phyloP scores from a whole-genome alignment of 2,797 vertebrate genomes.

The Mormyrops boulengeri region DNA sequence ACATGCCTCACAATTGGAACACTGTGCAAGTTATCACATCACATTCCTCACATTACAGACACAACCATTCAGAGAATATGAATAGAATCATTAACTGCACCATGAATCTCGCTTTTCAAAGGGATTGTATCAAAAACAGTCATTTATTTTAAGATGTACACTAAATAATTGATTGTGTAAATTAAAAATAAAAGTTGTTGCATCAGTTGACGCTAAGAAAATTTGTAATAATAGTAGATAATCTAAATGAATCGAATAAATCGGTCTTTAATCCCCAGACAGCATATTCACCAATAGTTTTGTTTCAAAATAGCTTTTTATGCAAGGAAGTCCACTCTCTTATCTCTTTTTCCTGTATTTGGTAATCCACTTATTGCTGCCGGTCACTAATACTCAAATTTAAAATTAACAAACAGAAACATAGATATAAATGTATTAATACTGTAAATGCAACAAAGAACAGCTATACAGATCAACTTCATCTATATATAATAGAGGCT shows the following conservation, averaged over 20 bases:
- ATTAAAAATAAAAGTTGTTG: background rate
- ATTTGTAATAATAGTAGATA: background rate
- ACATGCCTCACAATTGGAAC: background rate
- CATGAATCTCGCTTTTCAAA: background rate
- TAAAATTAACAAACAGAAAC: background rate
- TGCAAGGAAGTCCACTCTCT: background rate
- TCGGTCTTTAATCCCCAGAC: background rate
- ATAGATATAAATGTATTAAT: background rate
- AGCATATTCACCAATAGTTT: background rate
- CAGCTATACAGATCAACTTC: background rate
- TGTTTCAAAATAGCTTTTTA: background rate
- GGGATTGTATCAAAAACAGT: background rate
- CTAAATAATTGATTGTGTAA: background rate
- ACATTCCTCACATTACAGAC: background rate
- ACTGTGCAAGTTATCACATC: background rate
- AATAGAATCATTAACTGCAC: background rate
- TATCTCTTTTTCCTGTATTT: background rate
- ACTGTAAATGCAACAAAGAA: background rate
- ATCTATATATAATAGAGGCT: background rate
- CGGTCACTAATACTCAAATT: background rate
- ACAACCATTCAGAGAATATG: background rate
- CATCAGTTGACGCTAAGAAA: background rate
- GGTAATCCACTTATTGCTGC: background rate
- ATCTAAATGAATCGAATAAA: background rate
- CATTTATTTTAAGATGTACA: background rate